Evolutionary conservation across 1,140 invertebrate genomes (phyloP), one percentile per base, ranked within the genome.

Genomic region (Alviniconcha marisindica): DNA sequence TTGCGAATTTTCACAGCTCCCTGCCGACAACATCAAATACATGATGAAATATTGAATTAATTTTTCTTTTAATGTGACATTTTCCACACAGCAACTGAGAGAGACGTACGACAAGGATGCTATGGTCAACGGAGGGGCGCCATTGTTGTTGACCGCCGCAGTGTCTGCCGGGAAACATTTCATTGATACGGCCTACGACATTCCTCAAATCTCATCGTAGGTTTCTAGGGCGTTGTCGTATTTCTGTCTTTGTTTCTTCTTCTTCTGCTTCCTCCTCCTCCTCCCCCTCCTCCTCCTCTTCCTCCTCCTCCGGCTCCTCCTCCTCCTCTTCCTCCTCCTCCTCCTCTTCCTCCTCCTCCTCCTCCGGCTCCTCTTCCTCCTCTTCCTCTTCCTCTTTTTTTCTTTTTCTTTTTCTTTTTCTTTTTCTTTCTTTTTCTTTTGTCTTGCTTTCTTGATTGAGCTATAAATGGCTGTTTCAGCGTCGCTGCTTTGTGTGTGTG

Each of bases 111-210:
- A 98, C 93, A 95, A 96, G 0, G 94, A 95, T 60, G 96, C 97
- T 92, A 97, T 96, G 10, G 96, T 96, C 77, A 95, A 96, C 87
- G 94, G 96, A n/a, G 93, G 96, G 28, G 18, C 77, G 2, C 77
- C 51, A 73, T 94, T 99, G 7, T 93, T 98, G 24, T 93, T 99
- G 0, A 97, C 97, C 31, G 97, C 98, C 96, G 97, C 98, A 15
- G 91, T 92, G 18, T 90, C 92, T 12, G 90, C 90, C 14, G 90
- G 88, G 21, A 87, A 84, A 42, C 78, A 24, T 28, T 81, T 36
- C 80, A 85, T 85, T 38, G 84, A 85, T 38, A 73, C 74, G 0
- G 84, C 56, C 12, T 85, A 85, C 42, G 81, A 85, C 36, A 74
- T 85, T 33, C 44, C 80, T 10, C 7, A 71, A 38, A 71, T 81